Evolutionary conservation across 2,888 invertebrate genomes (phyloP), one percentile per base, ranked within the genome.

Genomic region (Omphaloscelis lunosa): DNA sequence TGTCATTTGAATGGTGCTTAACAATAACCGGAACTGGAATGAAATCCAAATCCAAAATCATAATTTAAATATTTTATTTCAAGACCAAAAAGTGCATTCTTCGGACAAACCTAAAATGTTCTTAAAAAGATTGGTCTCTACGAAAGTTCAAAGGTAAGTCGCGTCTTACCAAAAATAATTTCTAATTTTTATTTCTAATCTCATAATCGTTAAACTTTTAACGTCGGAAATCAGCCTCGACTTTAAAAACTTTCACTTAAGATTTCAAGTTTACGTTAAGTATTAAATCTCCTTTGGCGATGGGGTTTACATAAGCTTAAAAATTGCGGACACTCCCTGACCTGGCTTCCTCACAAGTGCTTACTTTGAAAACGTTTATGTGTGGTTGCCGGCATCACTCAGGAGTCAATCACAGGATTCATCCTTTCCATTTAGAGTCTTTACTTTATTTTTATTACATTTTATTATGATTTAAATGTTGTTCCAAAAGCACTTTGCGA

Each of bases 221-320:
- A 45, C 15, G 39, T 69, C 48, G 11, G 9, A 72, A 53, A 67
- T 76, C 48, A 71, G 29, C 59, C 29, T 59, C 23, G 12, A 59
- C 66, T 68, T 70, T 58, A 29, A 45, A 71, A 79, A 84, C 88
- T 87, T 87, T 87, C 87, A 79, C 88, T 80, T 68, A 59, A 68
- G 34, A 74, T 76, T 84, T 72, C 66, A 77, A 75, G 79, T 84
- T 84, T 77, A 77, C 53, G 71, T 73, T 66, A 62, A 80, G 67
- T 67, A 66, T 77, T 83, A 77, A 74, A 79, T 78, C 81, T 75
- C 29, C 63, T 80, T 73, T 20, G 45, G 34, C 41, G 11, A 23
- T 67, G 61, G 65, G 78, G 39, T 68, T 85, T 77, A 75, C 65
- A 77, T 87, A 69, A 73, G 72, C 67, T 59, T 23, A 67, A 68